Percentiles rank a stretch among this genome's conserved stretches.
These are phyloP conservation scores for Lepus townsendii DNA, from an alignment of 2,797 vertebrate genomes.

Conservation along the genomic window DNA sequence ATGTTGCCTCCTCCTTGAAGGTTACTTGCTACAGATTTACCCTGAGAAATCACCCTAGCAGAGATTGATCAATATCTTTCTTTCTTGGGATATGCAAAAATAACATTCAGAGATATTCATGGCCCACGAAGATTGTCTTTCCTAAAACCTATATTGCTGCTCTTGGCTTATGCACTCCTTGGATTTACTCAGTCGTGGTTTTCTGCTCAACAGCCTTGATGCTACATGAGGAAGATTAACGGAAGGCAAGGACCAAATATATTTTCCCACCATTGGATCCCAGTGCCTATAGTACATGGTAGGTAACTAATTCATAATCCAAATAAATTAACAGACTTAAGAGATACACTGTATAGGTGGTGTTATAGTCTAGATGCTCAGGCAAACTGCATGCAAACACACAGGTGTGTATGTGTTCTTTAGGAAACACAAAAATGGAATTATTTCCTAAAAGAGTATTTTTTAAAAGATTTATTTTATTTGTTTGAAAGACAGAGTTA, in stretches of 20 bases:
- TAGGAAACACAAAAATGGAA: background rate
- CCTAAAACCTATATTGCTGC: background rate
- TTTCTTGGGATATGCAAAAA: background rate
- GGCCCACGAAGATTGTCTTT: background rate
- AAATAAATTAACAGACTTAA: slow-evolving; percentile 30
- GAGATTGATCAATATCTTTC: background rate
- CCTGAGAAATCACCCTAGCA: background rate
- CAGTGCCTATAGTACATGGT: background rate
- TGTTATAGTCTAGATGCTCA: background rate
- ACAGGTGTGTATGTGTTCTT: background rate
- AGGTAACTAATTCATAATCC: background rate
- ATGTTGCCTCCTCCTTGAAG: background rate
- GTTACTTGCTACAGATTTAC: background rate
- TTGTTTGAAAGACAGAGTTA: no score
- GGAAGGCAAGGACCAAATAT: slow-evolving; percentile 31
- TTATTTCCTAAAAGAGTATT: background rate
- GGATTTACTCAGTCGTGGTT: background rate
- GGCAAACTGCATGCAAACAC: background rate
- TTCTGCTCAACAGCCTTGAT: background rate
- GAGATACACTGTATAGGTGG: background rate
- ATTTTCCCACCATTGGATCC: background rate
- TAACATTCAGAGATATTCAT: background rate
- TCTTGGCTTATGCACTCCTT: background rate
- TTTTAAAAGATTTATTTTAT: background rate
- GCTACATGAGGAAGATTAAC: background rate